Conservation (phyloP, 2,113 vertebrate genomes). For the Suncus etruscus region DNA sequence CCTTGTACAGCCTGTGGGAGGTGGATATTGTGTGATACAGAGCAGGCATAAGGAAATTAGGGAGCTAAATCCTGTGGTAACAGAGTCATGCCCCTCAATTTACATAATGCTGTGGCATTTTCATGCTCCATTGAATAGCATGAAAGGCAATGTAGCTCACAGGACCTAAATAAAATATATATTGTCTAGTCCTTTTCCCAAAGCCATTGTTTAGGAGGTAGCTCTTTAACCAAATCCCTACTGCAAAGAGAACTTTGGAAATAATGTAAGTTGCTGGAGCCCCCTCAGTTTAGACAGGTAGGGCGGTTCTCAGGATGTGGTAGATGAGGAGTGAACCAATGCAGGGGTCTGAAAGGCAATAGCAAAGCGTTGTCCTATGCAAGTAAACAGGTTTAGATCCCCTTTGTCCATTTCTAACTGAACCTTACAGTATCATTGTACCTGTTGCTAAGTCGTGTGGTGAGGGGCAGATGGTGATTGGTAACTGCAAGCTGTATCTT, state of each 20-base stretch:
- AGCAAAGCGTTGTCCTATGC: neutral
- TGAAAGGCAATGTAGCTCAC: neutral
- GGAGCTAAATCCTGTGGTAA: conserved; percentile 14
- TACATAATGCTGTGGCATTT: neutral
- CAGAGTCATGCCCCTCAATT: neutral
- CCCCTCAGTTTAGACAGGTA: neutral
- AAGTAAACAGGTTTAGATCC: neutral
- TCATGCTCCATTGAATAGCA: neutral
- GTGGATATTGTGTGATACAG: neutral
- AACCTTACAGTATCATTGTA: conserved; percentile 65
- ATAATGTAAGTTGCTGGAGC: neutral
- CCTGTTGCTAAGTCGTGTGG: conserved; percentile 73
- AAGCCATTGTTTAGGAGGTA: conserved; percentile 1
- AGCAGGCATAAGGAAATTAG: neutral
- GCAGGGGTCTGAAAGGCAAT: neutral
- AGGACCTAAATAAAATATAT: conserved; percentile 34
- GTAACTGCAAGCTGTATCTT: conserved; percentile 77
- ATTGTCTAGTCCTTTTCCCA: conserved; percentile 20
- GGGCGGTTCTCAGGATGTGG: neutral
- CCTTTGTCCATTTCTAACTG: conserved; percentile 13
- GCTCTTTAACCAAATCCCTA: neutral
- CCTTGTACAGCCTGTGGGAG: conserved; percentile 13
- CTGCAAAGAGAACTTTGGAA: neutral
- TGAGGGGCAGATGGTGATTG: conserved; percentile 79
- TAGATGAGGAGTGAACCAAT: neutral